Percentiles rank a stretch among this genome's conserved stretches.
Conservation (phyloP, 2,113 vertebrate species). For the Strix uralensis region DNA sequence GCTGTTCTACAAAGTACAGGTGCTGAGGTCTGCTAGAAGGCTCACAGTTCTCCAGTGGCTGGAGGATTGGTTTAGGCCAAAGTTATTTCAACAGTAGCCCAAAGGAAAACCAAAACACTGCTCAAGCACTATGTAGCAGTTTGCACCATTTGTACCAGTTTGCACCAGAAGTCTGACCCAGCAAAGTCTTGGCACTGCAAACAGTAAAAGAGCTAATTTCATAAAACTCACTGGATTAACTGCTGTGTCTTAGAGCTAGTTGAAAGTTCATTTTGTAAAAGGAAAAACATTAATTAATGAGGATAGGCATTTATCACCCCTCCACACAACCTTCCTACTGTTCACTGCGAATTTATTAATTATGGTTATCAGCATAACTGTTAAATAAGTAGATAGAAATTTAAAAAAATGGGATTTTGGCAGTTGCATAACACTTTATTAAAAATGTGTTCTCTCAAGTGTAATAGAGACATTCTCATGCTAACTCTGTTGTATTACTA, state of each 20-base stretch:
- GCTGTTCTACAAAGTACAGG: background rate
- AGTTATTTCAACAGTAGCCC: background rate
- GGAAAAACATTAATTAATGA: background rate
- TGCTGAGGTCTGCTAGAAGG: background rate
- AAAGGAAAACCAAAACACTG: background rate
- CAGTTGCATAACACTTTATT: background rate
- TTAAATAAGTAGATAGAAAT: background rate
- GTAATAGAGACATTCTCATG: conserved; percentile 1
- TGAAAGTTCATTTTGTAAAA: background rate
- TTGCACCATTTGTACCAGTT: background rate
- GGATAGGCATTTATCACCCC: background rate
- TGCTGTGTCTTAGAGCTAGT: background rate
- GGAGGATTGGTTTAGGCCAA: background rate
- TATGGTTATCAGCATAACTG: background rate
- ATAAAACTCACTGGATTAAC: background rate
- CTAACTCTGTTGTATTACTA: background rate
- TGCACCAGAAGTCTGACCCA: background rate
- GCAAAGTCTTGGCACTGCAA: background rate
- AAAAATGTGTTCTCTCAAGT: conserved; percentile 6
- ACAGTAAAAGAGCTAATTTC: background rate
- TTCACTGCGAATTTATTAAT: conserved; percentile 14
- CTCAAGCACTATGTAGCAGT: background rate
- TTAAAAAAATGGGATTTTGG: background rate
- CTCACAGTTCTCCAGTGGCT: background rate
- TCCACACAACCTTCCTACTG: background rate